phyloP scores from a whole-genome alignment of 2,113 vertebrate genomes.

The Halichoeres trimaculatus region DNA sequence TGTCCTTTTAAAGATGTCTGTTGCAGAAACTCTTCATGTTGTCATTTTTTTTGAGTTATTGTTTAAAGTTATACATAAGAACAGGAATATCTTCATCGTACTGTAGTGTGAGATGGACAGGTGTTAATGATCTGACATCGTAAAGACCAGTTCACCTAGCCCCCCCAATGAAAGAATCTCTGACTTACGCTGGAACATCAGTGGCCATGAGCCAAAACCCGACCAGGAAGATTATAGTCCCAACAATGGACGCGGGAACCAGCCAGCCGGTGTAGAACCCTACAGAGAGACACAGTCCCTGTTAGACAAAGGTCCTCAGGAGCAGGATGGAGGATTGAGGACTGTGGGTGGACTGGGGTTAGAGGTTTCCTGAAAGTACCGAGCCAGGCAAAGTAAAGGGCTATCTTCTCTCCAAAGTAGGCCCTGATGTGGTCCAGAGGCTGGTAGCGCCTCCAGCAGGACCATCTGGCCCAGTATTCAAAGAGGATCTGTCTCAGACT shows the following conservation, averaged over 20 bases:
- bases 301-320: too few relatives aligned
- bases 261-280: conserved; percentile 88
- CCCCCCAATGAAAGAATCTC: too few relatives aligned
- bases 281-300: conserved; percentile 26
- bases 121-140: too few relatives aligned
- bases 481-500: conserved; percentile 74
- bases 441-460: conserved; percentile 80
- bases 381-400: conserved; percentile 84
- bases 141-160: too few relatives aligned
- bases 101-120: too few relatives aligned
- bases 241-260: conserved; percentile 80
- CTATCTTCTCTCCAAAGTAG: conserved; percentile 85
- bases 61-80: too few relatives aligned
- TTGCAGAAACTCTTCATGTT: too few relatives aligned
- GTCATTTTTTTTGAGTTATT: too few relatives aligned
- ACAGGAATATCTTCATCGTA: too few relatives aligned
- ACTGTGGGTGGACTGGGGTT: background rate
- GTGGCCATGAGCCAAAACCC: conserved; percentile 78
- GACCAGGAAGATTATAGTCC: conserved; percentile 82
- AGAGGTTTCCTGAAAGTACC: conserved; percentile 50
- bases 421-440: conserved; percentile 83
- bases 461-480: conserved; percentile 80
- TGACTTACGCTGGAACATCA: conserved; percentile 84
- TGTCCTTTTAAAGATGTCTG: too few relatives aligned
- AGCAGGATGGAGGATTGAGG: too few relatives aligned